Conservation (phyloP, 2,888 invertebrate species). For the Plebejus anna region DNA sequence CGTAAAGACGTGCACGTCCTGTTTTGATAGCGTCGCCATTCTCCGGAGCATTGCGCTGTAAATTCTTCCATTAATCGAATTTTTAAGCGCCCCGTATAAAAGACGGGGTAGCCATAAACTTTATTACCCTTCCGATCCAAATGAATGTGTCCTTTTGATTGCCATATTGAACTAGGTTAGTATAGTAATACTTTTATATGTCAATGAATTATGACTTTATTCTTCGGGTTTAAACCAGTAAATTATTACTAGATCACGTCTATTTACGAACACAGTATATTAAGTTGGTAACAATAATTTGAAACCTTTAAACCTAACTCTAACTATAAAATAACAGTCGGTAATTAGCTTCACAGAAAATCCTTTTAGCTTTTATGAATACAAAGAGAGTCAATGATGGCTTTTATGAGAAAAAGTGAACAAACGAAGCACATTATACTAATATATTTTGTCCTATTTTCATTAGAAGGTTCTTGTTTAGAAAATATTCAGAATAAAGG, state of each 20-base stretch:
- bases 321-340: neutral
- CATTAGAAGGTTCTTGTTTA: constrained; percentile 17
- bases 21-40: constrained; percentile 41
- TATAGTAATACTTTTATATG: neutral
- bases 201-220: neutral
- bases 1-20: constrained; percentile 41
- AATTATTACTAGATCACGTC: neutral
- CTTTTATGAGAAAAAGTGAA: constrained; percentile 18
- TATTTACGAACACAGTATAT: neutral
- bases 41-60: constrained; percentile 37
- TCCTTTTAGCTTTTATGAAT: constrained; percentile 26
- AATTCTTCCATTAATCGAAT: constrained; percentile 40
- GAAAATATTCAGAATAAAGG: neutral
- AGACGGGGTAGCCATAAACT: constrained; percentile 31
- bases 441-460: constrained; percentile 9
- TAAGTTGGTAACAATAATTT: neutral
- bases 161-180: constrained; percentile 9
- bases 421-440: constrained; percentile 10
- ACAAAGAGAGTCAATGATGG: constrained; percentile 25
- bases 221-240: neutral
- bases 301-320: neutral
- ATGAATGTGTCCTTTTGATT: constrained; percentile 30
- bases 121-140: constrained; percentile 30
- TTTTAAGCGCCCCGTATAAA: constrained; percentile 38
- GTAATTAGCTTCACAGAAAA: constrained; percentile 22